A percentile compares a stretch with the other conserved stretches of the same genome.
phyloP scores from a whole-genome alignment of 1,140 invertebrate species.

The Limonius californicus region DNA sequence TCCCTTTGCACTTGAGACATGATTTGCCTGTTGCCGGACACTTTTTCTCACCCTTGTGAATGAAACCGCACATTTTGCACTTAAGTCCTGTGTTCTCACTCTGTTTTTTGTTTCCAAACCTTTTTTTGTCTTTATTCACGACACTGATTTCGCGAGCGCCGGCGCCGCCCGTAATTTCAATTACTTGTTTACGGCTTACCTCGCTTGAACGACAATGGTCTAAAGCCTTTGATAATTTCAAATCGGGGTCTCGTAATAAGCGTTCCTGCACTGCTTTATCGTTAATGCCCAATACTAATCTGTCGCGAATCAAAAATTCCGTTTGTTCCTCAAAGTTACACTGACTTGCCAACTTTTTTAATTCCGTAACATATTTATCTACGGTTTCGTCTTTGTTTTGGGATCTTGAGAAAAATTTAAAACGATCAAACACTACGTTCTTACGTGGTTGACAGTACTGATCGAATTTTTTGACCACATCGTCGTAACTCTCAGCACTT shows the following conservation, averaged over 20 bases:
- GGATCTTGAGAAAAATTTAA: slow-evolving; percentile 21
- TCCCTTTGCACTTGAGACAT: too few species aligned
- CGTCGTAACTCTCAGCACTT: slow-evolving; percentile 25
- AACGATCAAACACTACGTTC: slow-evolving; percentile 28
- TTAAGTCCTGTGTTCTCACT: too few species aligned
- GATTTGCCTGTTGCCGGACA: too few species aligned
- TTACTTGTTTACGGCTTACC: background rate
- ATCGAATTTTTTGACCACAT: slow-evolving; percentile 33
- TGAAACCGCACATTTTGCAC: too few species aligned
- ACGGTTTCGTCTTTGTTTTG: slow-evolving; percentile 33
- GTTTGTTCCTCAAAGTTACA: slow-evolving; percentile 33
- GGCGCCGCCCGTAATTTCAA: background rate
- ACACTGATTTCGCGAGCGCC: too few species aligned
- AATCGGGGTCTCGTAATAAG: background rate
- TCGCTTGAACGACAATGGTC: background rate
- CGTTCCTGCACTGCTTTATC: background rate
- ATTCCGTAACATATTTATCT: slow-evolving; percentile 32
- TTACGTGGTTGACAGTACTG: slow-evolving; percentile 36
- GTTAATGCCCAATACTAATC: slow-evolving; percentile 24
- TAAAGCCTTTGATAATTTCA: background rate
- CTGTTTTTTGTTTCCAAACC: too few species aligned
- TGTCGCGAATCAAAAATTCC: slow-evolving; percentile 28
- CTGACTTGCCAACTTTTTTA: slow-evolving; percentile 26
- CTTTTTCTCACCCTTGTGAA: too few species aligned
- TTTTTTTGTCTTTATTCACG: too few species aligned